Evolutionary conservation across 35 echinoderm and acorn worm species (phyloP).

Genomic region (Holothuria glaberrima): DNA sequence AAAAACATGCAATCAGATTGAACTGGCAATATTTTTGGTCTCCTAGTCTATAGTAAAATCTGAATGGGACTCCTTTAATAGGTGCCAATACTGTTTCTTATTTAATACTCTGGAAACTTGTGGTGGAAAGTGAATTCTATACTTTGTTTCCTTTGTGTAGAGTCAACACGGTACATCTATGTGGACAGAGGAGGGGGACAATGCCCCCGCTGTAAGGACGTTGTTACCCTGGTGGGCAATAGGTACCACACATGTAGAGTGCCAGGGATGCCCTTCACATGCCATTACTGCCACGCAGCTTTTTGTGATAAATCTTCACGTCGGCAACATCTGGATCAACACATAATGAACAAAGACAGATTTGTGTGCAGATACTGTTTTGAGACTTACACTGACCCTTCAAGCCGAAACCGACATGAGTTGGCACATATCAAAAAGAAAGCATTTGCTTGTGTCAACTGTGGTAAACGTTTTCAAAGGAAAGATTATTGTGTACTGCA

Average conservation of each 20-base stretch:
- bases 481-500: slow-evolving; percentile 11
- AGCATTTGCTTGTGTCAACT: slow-evolving; percentile 16
- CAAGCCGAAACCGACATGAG: slow-evolving; percentile 27
- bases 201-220: slow-evolving; percentile 34
- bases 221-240: slow-evolving; percentile 33
- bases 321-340: not conserved
- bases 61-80: too few species aligned
- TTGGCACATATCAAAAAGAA: slow-evolving; percentile 24
- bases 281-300: slow-evolving; percentile 41
- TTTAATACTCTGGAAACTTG: too few species aligned
- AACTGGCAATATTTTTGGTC: too few species aligned
- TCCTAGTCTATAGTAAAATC: too few species aligned
- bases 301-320: not conserved
- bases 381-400: not conserved
- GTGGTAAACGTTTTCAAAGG: slow-evolving; percentile 19
- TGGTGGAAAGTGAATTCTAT: not conserved
- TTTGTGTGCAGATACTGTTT: slow-evolving; percentile 15
- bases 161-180: not conserved
- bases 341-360: slow-evolving; percentile 4
- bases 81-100: too few species aligned
- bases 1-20: too few species aligned
- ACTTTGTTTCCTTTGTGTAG: slow-evolving; percentile 20
- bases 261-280: not conserved
- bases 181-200: slow-evolving; percentile 44
- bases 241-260: slow-evolving; percentile 25